Conservation (phyloP, 2,888 invertebrate genomes). For the Hypomecis punctinalis region DNA sequence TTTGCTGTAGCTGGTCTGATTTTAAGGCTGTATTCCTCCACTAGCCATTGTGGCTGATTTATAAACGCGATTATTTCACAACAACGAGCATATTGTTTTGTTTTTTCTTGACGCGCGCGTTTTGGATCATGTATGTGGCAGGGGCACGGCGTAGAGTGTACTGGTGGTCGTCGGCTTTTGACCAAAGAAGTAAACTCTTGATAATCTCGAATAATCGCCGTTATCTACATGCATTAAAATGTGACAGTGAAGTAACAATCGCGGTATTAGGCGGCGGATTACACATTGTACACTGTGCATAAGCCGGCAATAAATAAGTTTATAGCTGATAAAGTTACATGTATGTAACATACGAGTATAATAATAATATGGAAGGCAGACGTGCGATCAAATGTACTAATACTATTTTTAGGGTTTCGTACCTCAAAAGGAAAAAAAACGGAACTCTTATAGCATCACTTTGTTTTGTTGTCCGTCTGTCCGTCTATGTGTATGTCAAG, state of each 20-base stretch:
- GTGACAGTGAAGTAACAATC: slow-evolving; percentile 50
- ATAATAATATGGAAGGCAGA: not conserved
- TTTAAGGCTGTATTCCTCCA: slow-evolving; percentile 61
- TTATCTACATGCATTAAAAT: slow-evolving; percentile 57
- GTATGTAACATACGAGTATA: not conserved
- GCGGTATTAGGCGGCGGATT: slow-evolving; percentile 56
- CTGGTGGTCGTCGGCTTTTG: slow-evolving; percentile 44
- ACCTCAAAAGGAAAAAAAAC: no score
- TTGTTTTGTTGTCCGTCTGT: no score
- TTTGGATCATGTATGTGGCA: slow-evolving; percentile 32
- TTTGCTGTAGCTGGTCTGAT: slow-evolving; percentile 24
- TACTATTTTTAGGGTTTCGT: no score
- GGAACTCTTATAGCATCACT: no score
- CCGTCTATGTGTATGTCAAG: no score
- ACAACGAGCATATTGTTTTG: slow-evolving; percentile 35
- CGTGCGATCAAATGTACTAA: not conserved
- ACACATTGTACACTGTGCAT: slow-evolving; percentile 52
- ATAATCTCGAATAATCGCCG: slow-evolving; percentile 49
- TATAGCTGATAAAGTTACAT: slow-evolving; percentile 41
- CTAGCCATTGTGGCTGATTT: slow-evolving; percentile 51
- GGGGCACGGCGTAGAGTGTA: slow-evolving; percentile 39
- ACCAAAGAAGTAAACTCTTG: slow-evolving; percentile 48
- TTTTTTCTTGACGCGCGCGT: slow-evolving; percentile 30
- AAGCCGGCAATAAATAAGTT: slow-evolving; percentile 51
- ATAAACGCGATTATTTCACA: slow-evolving; percentile 39